These are phyloP conservation scores for Callorhinus ursinus DNA, from an alignment of 2,113 vertebrate genomes.

Conservation along the genomic window DNA sequence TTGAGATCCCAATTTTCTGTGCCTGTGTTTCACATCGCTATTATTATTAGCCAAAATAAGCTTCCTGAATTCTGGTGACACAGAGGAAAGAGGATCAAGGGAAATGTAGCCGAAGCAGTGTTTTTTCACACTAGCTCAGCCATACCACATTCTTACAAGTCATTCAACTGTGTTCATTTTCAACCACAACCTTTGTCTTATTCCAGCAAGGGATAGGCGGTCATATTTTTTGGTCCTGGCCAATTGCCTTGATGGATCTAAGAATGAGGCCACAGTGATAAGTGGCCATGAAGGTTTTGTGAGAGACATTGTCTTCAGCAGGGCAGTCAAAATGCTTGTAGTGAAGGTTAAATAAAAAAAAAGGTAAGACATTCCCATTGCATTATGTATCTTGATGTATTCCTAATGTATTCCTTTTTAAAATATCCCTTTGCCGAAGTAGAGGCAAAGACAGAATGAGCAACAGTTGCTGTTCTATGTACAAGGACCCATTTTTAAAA, in stretches of 20 bases:
- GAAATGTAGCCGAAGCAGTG: background rate
- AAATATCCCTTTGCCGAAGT: conserved; percentile 36
- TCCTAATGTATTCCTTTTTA: conserved; percentile 64
- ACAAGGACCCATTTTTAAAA: conserved; percentile 66
- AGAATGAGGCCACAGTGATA: background rate
- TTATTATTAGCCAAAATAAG: background rate
- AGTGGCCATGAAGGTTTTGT: background rate
- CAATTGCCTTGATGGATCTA: background rate
- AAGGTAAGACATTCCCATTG: background rate
- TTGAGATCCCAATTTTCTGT: background rate
- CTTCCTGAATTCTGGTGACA: background rate
- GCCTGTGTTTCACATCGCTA: background rate
- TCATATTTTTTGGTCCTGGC: background rate
- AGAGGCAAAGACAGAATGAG: conserved; percentile 66
- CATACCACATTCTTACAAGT: background rate
- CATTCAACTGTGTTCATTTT: background rate
- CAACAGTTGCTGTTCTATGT: conserved; percentile 67
- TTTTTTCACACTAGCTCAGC: background rate
- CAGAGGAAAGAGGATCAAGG: background rate
- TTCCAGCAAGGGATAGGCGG: background rate
- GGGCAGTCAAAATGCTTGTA: conserved; percentile 37
- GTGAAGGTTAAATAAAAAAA: background rate
- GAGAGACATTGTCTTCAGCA: background rate
- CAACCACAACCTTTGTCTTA: background rate
- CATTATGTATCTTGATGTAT: conserved; percentile 61